phyloP scores from a whole-genome alignment of 2,113 vertebrate species.

The Origma solitaria region DNA sequence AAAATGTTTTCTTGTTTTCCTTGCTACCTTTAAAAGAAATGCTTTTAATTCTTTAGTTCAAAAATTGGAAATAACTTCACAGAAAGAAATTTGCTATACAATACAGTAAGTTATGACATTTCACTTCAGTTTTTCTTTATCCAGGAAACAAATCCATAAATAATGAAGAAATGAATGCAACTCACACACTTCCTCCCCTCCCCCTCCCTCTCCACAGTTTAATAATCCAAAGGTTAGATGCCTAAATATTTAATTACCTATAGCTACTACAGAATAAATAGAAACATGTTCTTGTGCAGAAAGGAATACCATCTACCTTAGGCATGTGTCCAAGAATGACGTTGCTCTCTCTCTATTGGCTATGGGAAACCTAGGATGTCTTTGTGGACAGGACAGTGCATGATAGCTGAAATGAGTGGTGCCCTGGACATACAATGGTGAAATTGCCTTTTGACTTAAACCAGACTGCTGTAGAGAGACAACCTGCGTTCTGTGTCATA shows the following conservation, averaged over 20 bases:
- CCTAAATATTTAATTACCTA: background rate
- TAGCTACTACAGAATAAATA: background rate
- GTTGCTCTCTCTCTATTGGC: background rate
- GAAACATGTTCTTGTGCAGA: background rate
- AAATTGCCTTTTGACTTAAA: background rate
- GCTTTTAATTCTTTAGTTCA: background rate
- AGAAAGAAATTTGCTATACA: background rate
- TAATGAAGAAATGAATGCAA: background rate
- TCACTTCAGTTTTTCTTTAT: background rate
- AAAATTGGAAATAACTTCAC: background rate
- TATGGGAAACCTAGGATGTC: background rate
- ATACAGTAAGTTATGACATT: background rate
- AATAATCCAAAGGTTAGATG: background rate
- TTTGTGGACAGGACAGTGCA: background rate
- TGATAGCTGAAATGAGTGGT: background rate
- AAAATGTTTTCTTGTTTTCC: background rate
- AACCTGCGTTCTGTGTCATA: background rate
- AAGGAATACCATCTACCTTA: background rate
- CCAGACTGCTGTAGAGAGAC: background rate
- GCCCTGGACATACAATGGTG: background rate
- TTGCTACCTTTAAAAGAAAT: background rate
- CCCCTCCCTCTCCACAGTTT: background rate
- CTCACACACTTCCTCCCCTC: accelerated
- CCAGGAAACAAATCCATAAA: background rate
- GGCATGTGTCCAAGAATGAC: background rate